Evolutionary conservation across 2,113 vertebrate genomes (phyloP).

Genomic region (Erythrocercus mccallii): DNA sequence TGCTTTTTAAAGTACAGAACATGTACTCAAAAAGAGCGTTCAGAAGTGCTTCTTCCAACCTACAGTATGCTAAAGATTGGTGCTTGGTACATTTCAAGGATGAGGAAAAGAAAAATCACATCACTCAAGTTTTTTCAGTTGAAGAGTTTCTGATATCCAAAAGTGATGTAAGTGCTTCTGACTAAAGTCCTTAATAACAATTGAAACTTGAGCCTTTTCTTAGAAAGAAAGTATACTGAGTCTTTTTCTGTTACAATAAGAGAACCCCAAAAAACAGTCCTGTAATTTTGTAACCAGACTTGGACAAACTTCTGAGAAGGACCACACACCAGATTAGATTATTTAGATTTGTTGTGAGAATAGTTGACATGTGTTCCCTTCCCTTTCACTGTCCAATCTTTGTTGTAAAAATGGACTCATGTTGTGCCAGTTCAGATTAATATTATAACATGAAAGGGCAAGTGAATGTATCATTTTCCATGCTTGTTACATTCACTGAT

Average conservation of each 20-base stretch:
- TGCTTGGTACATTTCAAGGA: not conserved
- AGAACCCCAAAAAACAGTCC: not conserved
- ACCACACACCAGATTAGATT: conserved; percentile 55
- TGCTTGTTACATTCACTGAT: not conserved
- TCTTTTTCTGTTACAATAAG: not conserved
- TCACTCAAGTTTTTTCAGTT: not conserved
- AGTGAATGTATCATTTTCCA: conserved; percentile 50
- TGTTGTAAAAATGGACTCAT: conserved; percentile 52
- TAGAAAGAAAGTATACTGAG: not conserved
- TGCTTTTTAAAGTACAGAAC: conserved; percentile 24
- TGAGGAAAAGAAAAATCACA: not conserved
- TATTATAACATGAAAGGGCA: conserved; percentile 57
- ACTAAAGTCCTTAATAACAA: not conserved
- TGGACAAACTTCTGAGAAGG: conserved; percentile 55
- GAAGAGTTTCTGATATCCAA: not conserved
- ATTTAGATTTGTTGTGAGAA: conserved; percentile 49
- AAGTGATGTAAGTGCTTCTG: not conserved
- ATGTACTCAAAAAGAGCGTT: not conserved
- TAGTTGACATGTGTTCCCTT: conserved; percentile 34
- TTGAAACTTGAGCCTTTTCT: not conserved
- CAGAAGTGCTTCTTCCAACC: not conserved
- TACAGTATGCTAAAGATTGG: not conserved
- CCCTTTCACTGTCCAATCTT: conserved; percentile 42
- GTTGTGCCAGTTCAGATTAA: conserved; percentile 63
- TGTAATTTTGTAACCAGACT: conserved; percentile 47